Evolutionary conservation across 2,888 invertebrate genomes (phyloP), one percentile per base, ranked within the genome.

Genomic region (Lampropteryx suffumata): DNA sequence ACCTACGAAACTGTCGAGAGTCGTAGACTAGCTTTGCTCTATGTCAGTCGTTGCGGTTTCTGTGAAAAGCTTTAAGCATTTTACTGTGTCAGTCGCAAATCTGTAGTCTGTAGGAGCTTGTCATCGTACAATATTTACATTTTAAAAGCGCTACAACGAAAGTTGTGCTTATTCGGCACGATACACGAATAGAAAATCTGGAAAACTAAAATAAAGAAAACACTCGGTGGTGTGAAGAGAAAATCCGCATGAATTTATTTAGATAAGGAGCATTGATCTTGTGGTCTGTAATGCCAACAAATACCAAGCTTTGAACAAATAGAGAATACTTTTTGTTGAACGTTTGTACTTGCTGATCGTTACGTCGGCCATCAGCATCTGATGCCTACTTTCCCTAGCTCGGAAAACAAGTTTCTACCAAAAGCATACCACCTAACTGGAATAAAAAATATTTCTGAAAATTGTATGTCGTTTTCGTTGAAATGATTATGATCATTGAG

Each of bases 401-500:
- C 5, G 5, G 21, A 21, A 5, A 21, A 3, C 5, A 21, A 2
- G 21, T 5, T 21, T 24, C 4, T 24, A 7, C 24, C 24, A 24
- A 24, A 24, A 24, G 24, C 24, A 24, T 7, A n/a, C n/a, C n/a
- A n/a, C 24, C 1, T 24, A 24, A 24, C 24, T 24, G 24, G 7
- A 24, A 24, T 24, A 24, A 24, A 24, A 24, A 24, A 24, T 7
- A 24, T 24, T 7, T 13, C 30, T 42, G 30, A 45, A 43, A 52
- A 29, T 39, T 29, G 37, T 45, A 29, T 41, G 28, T 60, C 46
- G 50, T 58, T 60, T 62, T 66, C 61, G 62, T 59, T 66, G 59
- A 50, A 55, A 56, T 64, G 65, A 68, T 71, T 66, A 65, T 68
- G 65, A 51, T 59, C 62, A 69, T 32, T 42, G 37, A 28, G 51